A percentile compares a stretch with the other conserved stretches of the same genome.
Evolutionary conservation across 2,797 vertebrate genomes (phyloP).

Genomic region (Pseudotriccus pelzelni): DNA sequence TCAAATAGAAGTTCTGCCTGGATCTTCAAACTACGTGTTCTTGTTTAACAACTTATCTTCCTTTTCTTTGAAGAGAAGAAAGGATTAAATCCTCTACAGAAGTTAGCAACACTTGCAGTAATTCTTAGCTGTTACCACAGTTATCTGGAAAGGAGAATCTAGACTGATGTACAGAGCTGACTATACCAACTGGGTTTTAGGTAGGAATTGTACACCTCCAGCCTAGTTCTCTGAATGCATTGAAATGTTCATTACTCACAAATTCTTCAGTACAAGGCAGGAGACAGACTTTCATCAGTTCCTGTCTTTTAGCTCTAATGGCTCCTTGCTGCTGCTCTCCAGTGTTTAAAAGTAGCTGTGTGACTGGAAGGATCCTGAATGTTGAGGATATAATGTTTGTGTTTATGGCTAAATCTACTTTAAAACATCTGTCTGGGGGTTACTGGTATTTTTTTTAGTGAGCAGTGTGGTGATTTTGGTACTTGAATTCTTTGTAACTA

Average conservation of each 20-base stretch:
- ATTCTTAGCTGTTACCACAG: not conserved
- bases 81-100: not conserved
- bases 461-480: conserved; percentile 28
- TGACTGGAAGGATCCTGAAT: conserved; percentile 9
- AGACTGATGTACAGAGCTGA: not conserved
- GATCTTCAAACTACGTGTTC: not conserved
- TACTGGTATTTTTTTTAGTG: not conserved
- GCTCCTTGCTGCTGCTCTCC: conserved; percentile 36
- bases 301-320: conserved; percentile 26
- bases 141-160: not conserved
- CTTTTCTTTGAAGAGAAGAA: not conserved
- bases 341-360: not conserved
- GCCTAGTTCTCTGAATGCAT: not conserved
- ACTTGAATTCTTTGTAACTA: conserved; percentile 30
- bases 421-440: conserved; percentile 6
- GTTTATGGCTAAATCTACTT: not conserved
- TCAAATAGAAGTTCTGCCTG: not conserved
- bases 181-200: not conserved
- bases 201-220: not conserved
- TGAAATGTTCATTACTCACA: not conserved
- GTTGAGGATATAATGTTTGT: not conserved
- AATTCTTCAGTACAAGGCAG: not conserved
- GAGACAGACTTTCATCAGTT: not conserved
- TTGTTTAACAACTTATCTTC: not conserved
- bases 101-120: not conserved